Conservation (phyloP, 2,888 invertebrate genomes). For the Pterostichus madidus region DNA sequence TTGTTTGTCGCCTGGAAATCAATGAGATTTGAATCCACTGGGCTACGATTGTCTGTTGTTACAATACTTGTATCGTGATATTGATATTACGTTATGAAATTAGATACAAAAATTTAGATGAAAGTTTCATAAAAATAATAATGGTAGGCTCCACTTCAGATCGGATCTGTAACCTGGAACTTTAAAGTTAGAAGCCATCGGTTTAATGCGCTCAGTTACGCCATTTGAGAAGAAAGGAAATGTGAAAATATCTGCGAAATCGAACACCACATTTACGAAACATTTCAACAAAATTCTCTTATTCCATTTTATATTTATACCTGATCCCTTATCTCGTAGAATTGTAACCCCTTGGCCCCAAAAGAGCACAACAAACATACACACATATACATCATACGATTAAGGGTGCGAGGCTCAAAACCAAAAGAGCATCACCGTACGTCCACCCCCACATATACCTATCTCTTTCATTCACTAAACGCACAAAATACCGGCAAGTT, state of each 20-base stretch:
- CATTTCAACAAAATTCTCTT: not conserved
- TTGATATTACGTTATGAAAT: no score
- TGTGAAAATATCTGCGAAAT: not conserved
- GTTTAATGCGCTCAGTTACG: no score
- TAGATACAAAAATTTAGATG: no score
- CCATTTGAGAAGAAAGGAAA: no score
- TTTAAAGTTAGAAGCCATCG: no score
- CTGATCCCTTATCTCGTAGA: not conserved
- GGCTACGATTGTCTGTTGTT: no score
- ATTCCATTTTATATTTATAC: conserved; percentile 11
- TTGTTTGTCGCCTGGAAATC: no score
- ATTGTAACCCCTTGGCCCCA: not conserved
- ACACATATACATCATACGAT: conserved; percentile 18
- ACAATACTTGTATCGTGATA: no score
- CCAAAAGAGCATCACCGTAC: conserved; percentile 24
- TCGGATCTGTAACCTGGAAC: no score
- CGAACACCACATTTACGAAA: not conserved
- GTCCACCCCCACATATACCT: not conserved
- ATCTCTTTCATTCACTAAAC: conserved; percentile 9
- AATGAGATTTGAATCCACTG: no score
- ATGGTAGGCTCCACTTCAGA: no score
- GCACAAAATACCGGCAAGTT: not conserved
- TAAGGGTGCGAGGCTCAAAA: conserved; percentile 9
- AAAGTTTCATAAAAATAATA: no score
- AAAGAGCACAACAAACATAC: conserved; percentile 4